phyloP scores from a whole-genome alignment of 2,888 invertebrate species.

The Chelonus formosanus region DNA sequence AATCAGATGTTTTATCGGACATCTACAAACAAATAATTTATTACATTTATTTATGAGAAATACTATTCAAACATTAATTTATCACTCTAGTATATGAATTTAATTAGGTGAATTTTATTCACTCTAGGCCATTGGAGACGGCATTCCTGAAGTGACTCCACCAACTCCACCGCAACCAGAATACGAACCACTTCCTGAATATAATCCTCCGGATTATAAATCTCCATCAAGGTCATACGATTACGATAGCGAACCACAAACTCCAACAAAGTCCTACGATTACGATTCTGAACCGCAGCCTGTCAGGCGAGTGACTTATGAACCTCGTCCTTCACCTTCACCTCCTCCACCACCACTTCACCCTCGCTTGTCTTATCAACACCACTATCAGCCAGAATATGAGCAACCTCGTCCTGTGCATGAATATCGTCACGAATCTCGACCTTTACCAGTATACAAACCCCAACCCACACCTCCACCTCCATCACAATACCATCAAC shows the following conservation, averaged over 20 bases:
- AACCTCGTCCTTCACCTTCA: conserved; percentile 50
- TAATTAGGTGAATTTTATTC: too few relatives aligned
- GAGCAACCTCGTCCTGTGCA: conserved; percentile 36
- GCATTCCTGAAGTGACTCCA: conserved; percentile 68
- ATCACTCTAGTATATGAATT: too few relatives aligned
- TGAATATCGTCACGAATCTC: conserved; percentile 66
- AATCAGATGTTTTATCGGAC: too few relatives aligned
- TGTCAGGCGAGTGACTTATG: conserved; percentile 44
- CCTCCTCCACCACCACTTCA: conserved; percentile 48
- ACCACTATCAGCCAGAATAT: conserved; percentile 37
- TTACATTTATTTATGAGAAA: too few relatives aligned
- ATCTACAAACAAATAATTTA: too few relatives aligned
- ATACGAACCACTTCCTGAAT: conserved; percentile 55
- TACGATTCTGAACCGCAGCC: conserved; percentile 40
- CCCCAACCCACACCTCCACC: conserved; percentile 62
- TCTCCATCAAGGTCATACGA: conserved; percentile 43
- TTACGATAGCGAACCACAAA: conserved; percentile 44
- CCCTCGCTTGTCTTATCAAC: conserved; percentile 62
- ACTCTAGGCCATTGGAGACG: conserved; percentile 70
- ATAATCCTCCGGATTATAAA: conserved; percentile 58
- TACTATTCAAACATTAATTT: too few relatives aligned
- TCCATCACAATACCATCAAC: conserved; percentile 42
- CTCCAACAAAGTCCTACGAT: conserved; percentile 51
- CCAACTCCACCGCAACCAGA: conserved; percentile 65
- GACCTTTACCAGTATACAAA: conserved; percentile 67